Evolutionary conservation across 92 coral and sea anemone genomes (phyloP).

Genomic region (Anthopleura xanthogrammica): DNA sequence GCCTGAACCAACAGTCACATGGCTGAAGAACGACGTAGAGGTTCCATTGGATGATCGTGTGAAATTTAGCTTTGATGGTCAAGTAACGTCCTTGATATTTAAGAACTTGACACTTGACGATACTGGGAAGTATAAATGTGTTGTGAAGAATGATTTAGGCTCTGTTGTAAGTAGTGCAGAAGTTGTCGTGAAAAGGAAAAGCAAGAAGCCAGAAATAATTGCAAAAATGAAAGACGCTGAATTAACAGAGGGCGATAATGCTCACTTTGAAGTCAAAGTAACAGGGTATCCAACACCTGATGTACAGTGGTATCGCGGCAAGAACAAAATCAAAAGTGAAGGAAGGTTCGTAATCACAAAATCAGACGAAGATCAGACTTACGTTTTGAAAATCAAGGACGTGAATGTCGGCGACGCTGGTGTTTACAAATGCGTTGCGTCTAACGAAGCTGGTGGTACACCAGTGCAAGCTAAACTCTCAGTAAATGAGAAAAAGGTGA

Average conservation of each 20-base stretch:
- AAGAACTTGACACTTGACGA: constrained; percentile 67
- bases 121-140: constrained; percentile 78
- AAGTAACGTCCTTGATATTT: constrained; percentile 59
- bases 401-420: constrained; percentile 70
- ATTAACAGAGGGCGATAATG: constrained; percentile 66
- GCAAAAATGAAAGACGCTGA: constrained; percentile 63
- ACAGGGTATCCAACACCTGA: constrained; percentile 76
- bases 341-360: constrained; percentile 65
- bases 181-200: constrained; percentile 69
- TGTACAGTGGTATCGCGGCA: constrained; percentile 87
- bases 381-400: constrained; percentile 66
- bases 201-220: constrained; percentile 76
- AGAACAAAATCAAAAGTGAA: constrained; percentile 53
- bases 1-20: constrained; percentile 74
- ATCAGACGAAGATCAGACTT: constrained; percentile 63
- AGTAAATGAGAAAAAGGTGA: constrained; percentile 62
- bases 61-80: constrained; percentile 73
- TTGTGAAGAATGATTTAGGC: constrained; percentile 82
- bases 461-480: constrained; percentile 56
- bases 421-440: constrained; percentile 72
- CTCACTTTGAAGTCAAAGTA: constrained; percentile 67
- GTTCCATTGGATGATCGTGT: constrained; percentile 51
- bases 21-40: constrained; percentile 75
- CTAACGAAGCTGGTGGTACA: constrained; percentile 87
- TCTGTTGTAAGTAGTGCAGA: constrained; percentile 71